Evolutionary conservation across 2,888 invertebrate species (phyloP), one percentile per base, ranked within the genome.

Genomic region (Nematopogon swammerdamellus): DNA sequence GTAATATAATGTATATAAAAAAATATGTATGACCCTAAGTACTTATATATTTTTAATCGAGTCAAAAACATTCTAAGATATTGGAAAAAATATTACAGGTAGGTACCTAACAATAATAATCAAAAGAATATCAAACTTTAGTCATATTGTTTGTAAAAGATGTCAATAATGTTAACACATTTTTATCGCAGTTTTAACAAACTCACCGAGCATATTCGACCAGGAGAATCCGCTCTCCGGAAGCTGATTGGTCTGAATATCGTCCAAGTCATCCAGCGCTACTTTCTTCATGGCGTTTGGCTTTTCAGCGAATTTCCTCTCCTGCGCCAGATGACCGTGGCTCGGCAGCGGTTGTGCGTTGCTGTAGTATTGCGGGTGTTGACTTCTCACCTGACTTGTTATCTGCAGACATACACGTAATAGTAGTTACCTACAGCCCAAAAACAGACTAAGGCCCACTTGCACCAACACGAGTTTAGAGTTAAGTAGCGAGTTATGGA

Each of bases 251-350:
- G 86, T 89, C 65, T 87, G 86, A 55, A 91, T 82, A 58, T 92
- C 92, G 58, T 92, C 91, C 54, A 92, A 70, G 64, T 92, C 91
- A 60, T 92, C 91, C 29, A 89, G 68, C 2, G 87, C 87, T 3
- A 92, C 92, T 74, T 95, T 95, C 75, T 95, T 95, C 61, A 91
- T 84, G 16, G 91, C 87, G 64, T 94, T 95, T 14, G 93, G 89
- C 67, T 95, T 95, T 64, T 92, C 92, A 0, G 91, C 92, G 67
- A 89, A 93, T 79, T 94, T 95, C 54, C 94, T 81, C 53, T 86
- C 86, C 58, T 86, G 64, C 59, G 75, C 63, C 63, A 76, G 53
- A 72, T 75, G 61, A 67, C 67, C 68, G 51, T 63, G 62, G 18
- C 18, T 46, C 20, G 64, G 63, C 49, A 60, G 56, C 43, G 73